These are phyloP conservation scores for Agelastica alni DNA, from an alignment of 2,888 invertebrate genomes.

Conservation along the genomic window DNA sequence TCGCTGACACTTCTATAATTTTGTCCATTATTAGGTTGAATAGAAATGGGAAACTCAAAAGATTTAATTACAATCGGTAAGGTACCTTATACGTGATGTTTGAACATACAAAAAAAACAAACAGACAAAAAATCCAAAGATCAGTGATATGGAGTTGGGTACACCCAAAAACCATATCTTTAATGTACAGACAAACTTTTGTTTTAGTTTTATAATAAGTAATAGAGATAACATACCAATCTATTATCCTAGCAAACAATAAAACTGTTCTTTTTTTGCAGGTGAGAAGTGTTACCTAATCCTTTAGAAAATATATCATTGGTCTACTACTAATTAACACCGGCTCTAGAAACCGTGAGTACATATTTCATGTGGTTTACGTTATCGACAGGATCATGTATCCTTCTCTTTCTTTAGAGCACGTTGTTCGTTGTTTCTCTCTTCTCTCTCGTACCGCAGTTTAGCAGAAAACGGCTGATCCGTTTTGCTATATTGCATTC, in stretches of 20 bases:
- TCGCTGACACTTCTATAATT: too few species aligned
- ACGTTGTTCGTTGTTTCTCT: constrained; percentile 1
- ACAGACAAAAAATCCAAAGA: too few species aligned
- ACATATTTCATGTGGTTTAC: constrained; percentile 51
- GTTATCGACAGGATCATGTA: constrained; percentile 36
- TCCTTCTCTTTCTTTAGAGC: constrained; percentile 15
- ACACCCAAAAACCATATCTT: too few species aligned
- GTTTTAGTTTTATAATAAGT: too few species aligned
- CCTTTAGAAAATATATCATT: constrained; percentile 44
- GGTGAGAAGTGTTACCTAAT: constrained; percentile 46
- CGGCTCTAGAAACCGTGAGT: constrained; percentile 54
- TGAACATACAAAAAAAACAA: too few species aligned
- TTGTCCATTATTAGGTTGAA: too few species aligned
- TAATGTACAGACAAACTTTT: too few species aligned
- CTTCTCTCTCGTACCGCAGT: constrained; percentile 3
- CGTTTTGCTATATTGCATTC: constrained; percentile 52
- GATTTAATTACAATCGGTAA: too few species aligned
- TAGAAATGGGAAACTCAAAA: too few species aligned
- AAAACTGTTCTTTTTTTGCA: constrained; percentile 48
- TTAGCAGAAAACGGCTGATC: constrained; percentile 35
- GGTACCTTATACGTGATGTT: too few species aligned
- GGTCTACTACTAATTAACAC: constrained; percentile 52
- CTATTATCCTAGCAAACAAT: too few species aligned
- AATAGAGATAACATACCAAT: not conserved
- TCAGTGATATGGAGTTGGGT: too few species aligned